Base-by-base conservation (phyloP, 2,113 vertebrate species). In the Corythornis cristatus region DNA sequence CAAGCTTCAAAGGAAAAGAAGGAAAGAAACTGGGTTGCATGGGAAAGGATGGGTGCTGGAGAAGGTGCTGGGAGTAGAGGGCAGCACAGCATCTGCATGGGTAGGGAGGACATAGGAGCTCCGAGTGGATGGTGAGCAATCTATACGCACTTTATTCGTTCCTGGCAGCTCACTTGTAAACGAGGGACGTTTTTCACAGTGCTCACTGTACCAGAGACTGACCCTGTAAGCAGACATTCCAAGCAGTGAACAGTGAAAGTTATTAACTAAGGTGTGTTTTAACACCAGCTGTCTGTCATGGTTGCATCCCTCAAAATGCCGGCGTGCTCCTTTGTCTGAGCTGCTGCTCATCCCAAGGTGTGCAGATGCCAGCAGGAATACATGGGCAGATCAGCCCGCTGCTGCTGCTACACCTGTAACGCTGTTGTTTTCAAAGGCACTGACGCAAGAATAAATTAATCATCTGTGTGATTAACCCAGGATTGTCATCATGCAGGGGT, bases 221-320 rank as follows among this genome's bases (percentile, higher is more conserved):
- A 77, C 42, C 58, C 83, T 71, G 2, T 50, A 29, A 35, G 40
- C 54, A 42, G 45, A 20, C 25, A 72, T 50, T 43, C 45, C 15
- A 46, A 71, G 60, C 4, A 12, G 56, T 25, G 43, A 43, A 77
- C 46, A 40, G n/a, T 21, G 73, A 64, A 93, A 95, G 88, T 91
- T 95, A 87, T 26, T 91, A 65, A 58, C 28, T 53, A 4, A 48
- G 42, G 53, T 0, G 1, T 85, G 3, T 88, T 83, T 71, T 64
- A 85, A 70, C 14, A 1, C 26, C 11, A 11, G 6, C 48, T 12
- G 67, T 22, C 84, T 83, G 64, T 83, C 84, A 74, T 80, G 89
- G 84, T 83, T 33, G 82, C 82, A 78, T 95, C 89, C 85, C 35
- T 95, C 90, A 96, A 95, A 94, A 96, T 96, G 94, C 94, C 94